Percentiles rank a stretch among this genome's conserved stretches.
Evolutionary conservation across 2,797 vertebrate genomes (phyloP).

Genomic region (Gallirallus australis): DNA sequence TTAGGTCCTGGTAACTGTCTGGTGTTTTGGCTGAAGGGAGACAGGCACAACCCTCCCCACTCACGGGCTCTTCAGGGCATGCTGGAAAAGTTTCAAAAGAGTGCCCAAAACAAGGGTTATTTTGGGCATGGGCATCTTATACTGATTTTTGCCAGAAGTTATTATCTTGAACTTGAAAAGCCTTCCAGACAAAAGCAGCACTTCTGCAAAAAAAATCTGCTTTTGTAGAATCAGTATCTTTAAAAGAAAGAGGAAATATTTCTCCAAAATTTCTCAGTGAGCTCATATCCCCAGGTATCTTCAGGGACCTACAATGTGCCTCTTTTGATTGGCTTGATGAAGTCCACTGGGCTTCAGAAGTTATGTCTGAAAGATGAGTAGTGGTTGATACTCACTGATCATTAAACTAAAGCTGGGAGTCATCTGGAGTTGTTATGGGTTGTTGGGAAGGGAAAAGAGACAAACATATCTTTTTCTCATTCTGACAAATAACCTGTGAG

Average conservation of each 20-base stretch:
- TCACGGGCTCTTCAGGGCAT: background rate
- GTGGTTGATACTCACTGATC: background rate
- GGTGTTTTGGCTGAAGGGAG: background rate
- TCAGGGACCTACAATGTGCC: background rate
- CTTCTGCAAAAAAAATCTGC: background rate
- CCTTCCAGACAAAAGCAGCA: background rate
- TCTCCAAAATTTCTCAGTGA: background rate
- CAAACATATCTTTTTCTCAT: background rate
- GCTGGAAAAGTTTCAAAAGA: background rate
- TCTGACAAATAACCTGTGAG: background rate
- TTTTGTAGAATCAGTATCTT: background rate
- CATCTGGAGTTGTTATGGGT: background rate
- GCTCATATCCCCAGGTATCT: background rate
- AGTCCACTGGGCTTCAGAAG: background rate
- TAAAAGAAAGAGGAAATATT: background rate
- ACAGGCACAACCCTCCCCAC: background rate
- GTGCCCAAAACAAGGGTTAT: background rate
- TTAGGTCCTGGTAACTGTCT: background rate
- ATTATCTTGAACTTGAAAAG: background rate
- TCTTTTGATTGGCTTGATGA: background rate
- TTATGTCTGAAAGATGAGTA: background rate
- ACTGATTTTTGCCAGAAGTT: background rate
- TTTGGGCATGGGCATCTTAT: background rate
- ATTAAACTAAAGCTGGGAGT: background rate
- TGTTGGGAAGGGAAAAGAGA: conserved; percentile 1